Base-by-base conservation (phyloP, 2,113 vertebrate species). In the Stomatorhinus ivindoensis region DNA sequence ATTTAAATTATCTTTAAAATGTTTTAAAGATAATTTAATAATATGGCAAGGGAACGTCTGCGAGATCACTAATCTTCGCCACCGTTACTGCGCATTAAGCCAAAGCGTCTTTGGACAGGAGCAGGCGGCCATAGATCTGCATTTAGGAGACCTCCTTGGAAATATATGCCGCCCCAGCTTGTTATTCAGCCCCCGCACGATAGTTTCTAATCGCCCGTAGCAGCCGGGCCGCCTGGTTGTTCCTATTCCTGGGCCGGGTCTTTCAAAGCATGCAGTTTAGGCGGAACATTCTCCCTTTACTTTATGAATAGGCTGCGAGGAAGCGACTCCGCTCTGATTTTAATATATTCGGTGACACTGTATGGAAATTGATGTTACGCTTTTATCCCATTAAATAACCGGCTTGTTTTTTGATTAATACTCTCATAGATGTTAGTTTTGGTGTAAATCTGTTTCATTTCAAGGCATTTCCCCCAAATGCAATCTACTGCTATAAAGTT, bases 1-100 rank as follows among this genome's bases (percentile, higher is more conserved):
- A 93, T 94, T 95, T 95, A 94, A 93, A 91, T 90, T 55, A 55
- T 93, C 92, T 92, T 35, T 94, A 95, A 94, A 93, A 94, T 92
- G 93, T 94, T 96, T 96, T 95, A 94, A 93, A 92, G 89, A 65
- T 96, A 96, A 96, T 96, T 94, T 94, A 96, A 96, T 96, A 93
- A 95, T 91, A 92, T 91, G 92, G 93, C 91, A 90, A 92, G 94
- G 93, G 92, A 95, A 93, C 94, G 94, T 93, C 94, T 92, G 91
- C 89, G 92, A 93, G 94, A 94, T 93, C 94, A 95, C 94, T 95
- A 94, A 95, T 91, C 93, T 94, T 89, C 85, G 11, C 93, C 93
- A 93, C 94, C 93, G 94, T 92, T 93, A 93, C 93, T 93, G 91
- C 91, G 92, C 95, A 95, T 96, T 95, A 95, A 90, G 92, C 91